Conservation (phyloP, 2,797 vertebrate species). For the Heliangelus exortis region DNA sequence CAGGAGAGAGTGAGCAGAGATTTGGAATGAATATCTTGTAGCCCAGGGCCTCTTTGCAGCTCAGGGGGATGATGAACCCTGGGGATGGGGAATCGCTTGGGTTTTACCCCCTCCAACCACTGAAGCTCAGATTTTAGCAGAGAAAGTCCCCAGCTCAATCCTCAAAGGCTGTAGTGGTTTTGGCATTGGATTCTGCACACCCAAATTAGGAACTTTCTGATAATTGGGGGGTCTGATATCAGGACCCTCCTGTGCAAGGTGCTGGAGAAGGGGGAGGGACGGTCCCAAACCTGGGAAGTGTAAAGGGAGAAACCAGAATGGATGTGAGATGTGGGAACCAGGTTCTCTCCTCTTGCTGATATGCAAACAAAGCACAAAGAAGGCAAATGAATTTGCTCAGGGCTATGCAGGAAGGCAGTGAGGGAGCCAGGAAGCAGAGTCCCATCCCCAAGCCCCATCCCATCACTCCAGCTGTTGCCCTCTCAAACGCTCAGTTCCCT, state of each 20-base stretch:
- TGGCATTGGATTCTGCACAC: background rate
- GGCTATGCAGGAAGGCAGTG: background rate
- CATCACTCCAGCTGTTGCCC: background rate
- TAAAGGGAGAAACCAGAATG: background rate
- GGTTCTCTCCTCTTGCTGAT: background rate
- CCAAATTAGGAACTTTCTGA: background rate
- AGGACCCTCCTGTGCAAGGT: background rate
- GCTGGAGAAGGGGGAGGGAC: background rate
- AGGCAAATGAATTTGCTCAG: background rate
- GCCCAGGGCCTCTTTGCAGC: background rate
- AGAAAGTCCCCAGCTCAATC: fast-evolving
- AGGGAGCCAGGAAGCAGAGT: background rate
- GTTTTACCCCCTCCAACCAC: background rate
- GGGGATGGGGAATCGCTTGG: background rate
- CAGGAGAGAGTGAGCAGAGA: background rate
- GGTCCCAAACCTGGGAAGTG: background rate
- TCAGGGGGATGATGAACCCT: background rate
- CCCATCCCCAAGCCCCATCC: background rate
- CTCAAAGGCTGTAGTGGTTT: background rate
- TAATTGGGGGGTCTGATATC: fast-evolving
- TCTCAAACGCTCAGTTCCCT: background rate
- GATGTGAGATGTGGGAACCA: background rate
- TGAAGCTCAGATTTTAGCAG: background rate
- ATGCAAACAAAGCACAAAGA: background rate
- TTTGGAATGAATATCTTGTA: background rate